These are phyloP conservation scores for Myopa tessellatipennis DNA, from an alignment of 2,888 invertebrate genomes.

Conservation along the genomic window DNA sequence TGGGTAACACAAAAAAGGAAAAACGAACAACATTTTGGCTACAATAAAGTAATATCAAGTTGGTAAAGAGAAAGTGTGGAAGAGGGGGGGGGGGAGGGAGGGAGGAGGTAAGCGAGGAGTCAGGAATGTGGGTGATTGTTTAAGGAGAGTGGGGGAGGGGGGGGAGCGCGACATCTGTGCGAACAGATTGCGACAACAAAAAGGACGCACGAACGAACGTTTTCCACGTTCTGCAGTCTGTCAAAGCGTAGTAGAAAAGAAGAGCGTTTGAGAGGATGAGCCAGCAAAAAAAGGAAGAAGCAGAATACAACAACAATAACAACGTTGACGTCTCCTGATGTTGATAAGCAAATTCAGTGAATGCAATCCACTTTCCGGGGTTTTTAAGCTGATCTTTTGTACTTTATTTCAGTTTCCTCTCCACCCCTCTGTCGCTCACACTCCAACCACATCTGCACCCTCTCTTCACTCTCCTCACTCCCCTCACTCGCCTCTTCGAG, in stretches of 20 bases:
- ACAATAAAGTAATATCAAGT: too few relatives aligned
- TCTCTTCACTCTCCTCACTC: too few relatives aligned
- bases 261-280: background rate
- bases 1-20: too few relatives aligned
- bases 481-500: too few relatives aligned
- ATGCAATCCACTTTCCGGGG: conserved; percentile 22
- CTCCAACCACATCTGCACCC: too few relatives aligned
- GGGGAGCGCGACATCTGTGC: conserved; percentile 11
- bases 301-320: conserved; percentile 8
- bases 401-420: background rate
- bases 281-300: background rate
- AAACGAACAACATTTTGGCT: too few relatives aligned
- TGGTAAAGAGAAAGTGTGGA: too few relatives aligned
- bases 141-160: background rate
- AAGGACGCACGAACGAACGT: conserved; percentile 8
- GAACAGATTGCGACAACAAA: conserved; percentile 25
- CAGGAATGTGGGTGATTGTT: background rate
- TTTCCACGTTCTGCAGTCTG: conserved; percentile 9
- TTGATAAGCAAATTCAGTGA: conserved; percentile 24
- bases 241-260: conserved; percentile 2
- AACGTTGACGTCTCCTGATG: conserved; percentile 1
- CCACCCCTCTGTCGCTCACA: background rate
- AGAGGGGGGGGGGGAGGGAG: background rate
- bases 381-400: background rate
- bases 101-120: background rate